Evolutionary conservation across 37 sponge, comb jelly and placozoan genomes (phyloP), one percentile per base, ranked within the genome.

Genomic region (Bolinopsis microptera): DNA sequence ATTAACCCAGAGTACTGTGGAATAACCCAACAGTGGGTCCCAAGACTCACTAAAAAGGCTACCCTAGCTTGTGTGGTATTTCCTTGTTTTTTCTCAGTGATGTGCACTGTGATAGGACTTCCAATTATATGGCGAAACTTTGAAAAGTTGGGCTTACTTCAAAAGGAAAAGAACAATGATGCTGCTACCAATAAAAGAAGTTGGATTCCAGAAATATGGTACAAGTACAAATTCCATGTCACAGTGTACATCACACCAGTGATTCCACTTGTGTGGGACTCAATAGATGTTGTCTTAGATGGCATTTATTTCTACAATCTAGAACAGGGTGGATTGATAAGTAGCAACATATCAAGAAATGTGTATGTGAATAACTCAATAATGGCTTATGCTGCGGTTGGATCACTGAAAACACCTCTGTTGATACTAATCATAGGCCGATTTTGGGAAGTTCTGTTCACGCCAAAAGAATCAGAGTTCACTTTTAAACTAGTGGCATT

Each of bases 321-420:
- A 28, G 75, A 72, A 21, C 75, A 24, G 3, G 75, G 75, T 3
- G 75, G 31, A 28, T 30, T 72, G 75, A 72, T 72, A n/a, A 28
- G 31, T 24, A 30, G 5, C 18, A 72, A 28, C 31, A 72, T 72
- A 24, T 23, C 75, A 30, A 72, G 75, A 72, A 72, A 72, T 28
- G 31, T 28, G 31, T 28, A 30, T n/a, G 75, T 72, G 5, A 72
- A 72, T 24, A 72, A 72, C 18, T 5, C 75, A 23, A 5, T 72
- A 28, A 72, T 72, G 5, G 25, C 31, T 30, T 72, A 30, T 72
- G 27, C 75, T 30, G 75, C 75, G 3, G 5, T 72, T 24, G 75
- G 75, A 21, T n/a, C 75, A 72, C 25, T 72, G 18, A 72, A 72
- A 21, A 72, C 75, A 72, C 75, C 75, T 23, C 75, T 72, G 75